Evolutionary conservation across 2,113 vertebrate species (phyloP).

Genomic region (Corapipo altera): DNA sequence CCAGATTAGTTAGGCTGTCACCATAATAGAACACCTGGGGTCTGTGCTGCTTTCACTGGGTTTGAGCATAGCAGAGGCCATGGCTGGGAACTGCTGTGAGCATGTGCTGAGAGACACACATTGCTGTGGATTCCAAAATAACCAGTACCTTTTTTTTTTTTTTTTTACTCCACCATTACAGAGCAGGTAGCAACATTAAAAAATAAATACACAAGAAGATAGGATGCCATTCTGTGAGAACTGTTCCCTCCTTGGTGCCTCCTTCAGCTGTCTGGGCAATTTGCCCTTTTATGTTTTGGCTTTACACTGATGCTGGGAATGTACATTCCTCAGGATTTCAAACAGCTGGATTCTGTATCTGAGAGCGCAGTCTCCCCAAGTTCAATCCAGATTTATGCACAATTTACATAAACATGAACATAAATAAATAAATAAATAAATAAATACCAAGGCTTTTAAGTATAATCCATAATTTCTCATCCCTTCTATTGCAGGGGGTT

Average conservation of each 20-base stretch:
- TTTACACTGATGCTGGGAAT: neutral
- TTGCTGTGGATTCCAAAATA: neutral
- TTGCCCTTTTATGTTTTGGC: conserved; percentile 4
- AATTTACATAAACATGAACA: conserved; percentile 3
- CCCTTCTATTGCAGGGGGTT: neutral
- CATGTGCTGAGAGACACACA: neutral
- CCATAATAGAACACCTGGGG: neutral
- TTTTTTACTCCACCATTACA: neutral
- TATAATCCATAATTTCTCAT: neutral
- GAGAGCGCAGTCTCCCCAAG: neutral
- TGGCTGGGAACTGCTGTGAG: neutral
- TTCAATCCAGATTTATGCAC: neutral
- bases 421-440: conserved; percentile 13
- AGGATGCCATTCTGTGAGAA: neutral
- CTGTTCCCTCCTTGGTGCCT: neutral
- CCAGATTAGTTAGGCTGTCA: neutral
- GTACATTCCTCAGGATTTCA: neutral
- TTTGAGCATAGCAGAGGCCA: neutral
- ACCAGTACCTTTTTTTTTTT: neutral
- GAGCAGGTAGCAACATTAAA: neutral
- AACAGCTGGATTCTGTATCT: conserved; percentile 32
- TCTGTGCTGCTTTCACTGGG: neutral
- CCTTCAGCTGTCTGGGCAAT: neutral
- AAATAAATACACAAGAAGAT: neutral
- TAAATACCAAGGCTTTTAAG: neutral